These are phyloP conservation scores for Drosophila bocqueti DNA, from an alignment of 1,140 invertebrate genomes.

Conservation along the genomic window DNA sequence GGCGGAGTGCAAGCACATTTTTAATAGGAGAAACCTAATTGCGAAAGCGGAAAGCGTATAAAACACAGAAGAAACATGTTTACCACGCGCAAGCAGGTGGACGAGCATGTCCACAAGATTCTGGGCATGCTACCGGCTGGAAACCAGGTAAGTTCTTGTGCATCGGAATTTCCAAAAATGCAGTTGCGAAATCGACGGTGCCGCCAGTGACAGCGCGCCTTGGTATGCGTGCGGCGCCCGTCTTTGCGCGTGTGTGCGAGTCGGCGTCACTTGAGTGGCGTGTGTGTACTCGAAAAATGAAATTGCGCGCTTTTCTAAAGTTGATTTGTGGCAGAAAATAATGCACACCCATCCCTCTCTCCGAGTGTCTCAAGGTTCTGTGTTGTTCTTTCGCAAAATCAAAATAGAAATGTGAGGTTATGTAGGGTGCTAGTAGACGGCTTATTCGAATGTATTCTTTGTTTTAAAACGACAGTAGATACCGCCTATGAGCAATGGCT, in stretches of 20 bases:
- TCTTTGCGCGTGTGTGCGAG: conserved; percentile 9
- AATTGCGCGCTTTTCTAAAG: conserved; percentile 44
- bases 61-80: conserved; percentile 32
- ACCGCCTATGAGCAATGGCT: neutral
- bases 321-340: neutral
- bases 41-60: conserved; percentile 3
- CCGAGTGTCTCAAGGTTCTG: neutral
- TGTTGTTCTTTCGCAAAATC: conserved; percentile 4
- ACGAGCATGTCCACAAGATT: conserved; percentile 65
- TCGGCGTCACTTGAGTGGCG: conserved; percentile 49
- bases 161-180: conserved; percentile 41
- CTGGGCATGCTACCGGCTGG: conserved; percentile 53
- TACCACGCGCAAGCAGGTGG: conserved; percentile 58
- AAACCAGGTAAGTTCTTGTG: conserved; percentile 49
- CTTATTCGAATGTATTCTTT: conserved; percentile 18
- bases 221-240: conserved; percentile 29
- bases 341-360: neutral
- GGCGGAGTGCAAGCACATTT: conserved; percentile 51
- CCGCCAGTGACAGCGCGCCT: conserved; percentile 43
- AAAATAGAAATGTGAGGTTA: conserved; percentile 39
- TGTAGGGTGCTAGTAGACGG: neutral
- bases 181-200: conserved; percentile 70
- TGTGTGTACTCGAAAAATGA: conserved; percentile 21
- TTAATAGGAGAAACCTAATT: conserved; percentile 11
- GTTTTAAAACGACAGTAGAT: conserved; percentile 4